Evolutionary conservation across 1,140 invertebrate species (phyloP), one percentile per base, ranked within the genome.

Genomic region (Lepidostoma basale): DNA sequence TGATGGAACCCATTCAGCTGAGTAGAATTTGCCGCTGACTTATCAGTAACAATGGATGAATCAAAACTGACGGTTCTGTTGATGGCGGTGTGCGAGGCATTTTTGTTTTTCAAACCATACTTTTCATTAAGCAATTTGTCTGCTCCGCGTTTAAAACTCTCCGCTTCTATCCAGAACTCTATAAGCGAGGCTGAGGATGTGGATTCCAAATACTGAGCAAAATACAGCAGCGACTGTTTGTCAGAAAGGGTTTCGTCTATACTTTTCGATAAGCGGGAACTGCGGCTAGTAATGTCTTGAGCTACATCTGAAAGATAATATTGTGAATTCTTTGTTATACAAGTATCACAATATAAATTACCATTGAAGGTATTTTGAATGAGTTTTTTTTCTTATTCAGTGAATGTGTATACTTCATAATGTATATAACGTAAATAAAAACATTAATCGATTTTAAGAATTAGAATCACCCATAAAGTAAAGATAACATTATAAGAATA

Each of bases 81-180:
- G 23, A 72, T 40, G 14, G 10, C 60, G 22, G 28, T 12, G 12
- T 60, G 70, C 6, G 42, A 40, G 3, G 33, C 18, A 52, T 33
- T 44, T 16, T 49, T 36, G 14, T 40, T 62, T 12, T 59, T 45
- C 4, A 22, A 16, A 25, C 49, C 28, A 20, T 16, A 52, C 20
- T 70, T 26, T 33, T 22, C 30, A 33, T 60, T 66, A 18, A 44
- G 33, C 8, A 64, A 36, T 18, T 54, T 33, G 47, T 60, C 72
- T 52, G 78, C 39, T 62, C 75, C 56, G 49, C 54, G 65, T 64
- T 77, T 76, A 67, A 81, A 83, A 65, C 78, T 77, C 69, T 82
- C 80, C 62, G 82, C 68, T 47, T 82, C 81, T 26, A 82, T 54
- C 82, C 80, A 83, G 74, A 79, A 80, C 72, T 79, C 80, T 23